A percentile compares a stretch with the other conserved stretches of the same genome.
These are phyloP conservation scores for Mesochorus sp. DNA, from an alignment of 2,888 invertebrate species.

Conservation along the genomic window DNA sequence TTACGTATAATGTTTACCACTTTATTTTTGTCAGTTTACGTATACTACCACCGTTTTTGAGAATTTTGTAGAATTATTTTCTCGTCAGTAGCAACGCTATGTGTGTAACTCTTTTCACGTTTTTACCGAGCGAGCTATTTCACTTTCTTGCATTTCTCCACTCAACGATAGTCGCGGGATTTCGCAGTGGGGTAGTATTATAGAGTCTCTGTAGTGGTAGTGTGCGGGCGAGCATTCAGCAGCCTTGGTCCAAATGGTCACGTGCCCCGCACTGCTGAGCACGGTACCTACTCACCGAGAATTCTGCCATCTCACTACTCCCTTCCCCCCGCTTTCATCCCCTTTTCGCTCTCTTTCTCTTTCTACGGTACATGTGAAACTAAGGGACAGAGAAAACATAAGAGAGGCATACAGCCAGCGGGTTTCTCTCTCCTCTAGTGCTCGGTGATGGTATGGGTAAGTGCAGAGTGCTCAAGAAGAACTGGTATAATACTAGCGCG, in stretches of 20 bases:
- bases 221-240: constrained; percentile 36
- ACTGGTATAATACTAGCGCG: constrained; percentile 50
- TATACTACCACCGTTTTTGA: not conserved
- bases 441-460: constrained; percentile 60
- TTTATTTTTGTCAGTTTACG: too few relatives aligned
- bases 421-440: constrained; percentile 37
- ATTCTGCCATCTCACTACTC: constrained; percentile 22
- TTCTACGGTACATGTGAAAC: constrained; percentile 27
- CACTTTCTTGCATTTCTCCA: constrained; percentile 27
- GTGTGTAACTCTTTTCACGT: constrained; percentile 41
- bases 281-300: constrained; percentile 37
- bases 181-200: constrained; percentile 4
- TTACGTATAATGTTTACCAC: too few relatives aligned
- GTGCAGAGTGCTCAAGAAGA: constrained; percentile 62
- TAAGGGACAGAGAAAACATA: not conserved
- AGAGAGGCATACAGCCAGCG: constrained; percentile 46
- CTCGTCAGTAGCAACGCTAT: not conserved
- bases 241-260: constrained; percentile 56
- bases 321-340: constrained; percentile 1
- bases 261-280: constrained; percentile 44
- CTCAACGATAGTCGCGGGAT: constrained; percentile 15
- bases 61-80: constrained; percentile 27
- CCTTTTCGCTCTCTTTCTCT: not conserved
- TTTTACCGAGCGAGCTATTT: constrained; percentile 14
- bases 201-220: not conserved